These are phyloP conservation scores for Calameuta pallipes DNA, from an alignment of 2,888 invertebrate species.

Conservation along the genomic window DNA sequence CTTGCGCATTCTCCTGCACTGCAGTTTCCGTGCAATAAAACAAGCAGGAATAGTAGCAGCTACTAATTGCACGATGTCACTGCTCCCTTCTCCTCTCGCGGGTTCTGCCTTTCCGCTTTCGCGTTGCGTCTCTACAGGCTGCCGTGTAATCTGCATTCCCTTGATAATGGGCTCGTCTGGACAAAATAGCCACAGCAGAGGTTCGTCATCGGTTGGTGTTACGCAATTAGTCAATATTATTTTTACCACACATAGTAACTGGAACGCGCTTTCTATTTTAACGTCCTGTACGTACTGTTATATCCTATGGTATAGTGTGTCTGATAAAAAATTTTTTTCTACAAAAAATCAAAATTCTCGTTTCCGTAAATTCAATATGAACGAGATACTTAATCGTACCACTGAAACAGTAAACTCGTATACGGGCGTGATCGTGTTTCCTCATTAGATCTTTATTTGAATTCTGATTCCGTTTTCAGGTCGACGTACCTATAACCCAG, in stretches of 20 bases:
- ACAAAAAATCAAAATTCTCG: background rate
- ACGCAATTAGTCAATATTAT: background rate
- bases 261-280: background rate
- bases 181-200: background rate
- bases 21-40: background rate
- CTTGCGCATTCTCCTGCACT: background rate
- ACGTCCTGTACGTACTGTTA: background rate
- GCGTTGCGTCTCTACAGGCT: background rate
- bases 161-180: background rate
- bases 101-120: background rate
- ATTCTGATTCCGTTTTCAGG: background rate
- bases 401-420: background rate
- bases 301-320: background rate
- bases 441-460: background rate
- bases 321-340: too few relatives aligned
- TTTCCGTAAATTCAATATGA: background rate
- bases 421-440: background rate
- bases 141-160: background rate
- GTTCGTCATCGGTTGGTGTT: background rate
- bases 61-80: background rate
- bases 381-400: background rate
- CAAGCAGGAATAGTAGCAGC: background rate
- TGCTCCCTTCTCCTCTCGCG: background rate
- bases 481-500: background rate
- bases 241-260: background rate